Conservation (phyloP, 1,140 invertebrate genomes). For the Berghia stephanieae region DNA sequence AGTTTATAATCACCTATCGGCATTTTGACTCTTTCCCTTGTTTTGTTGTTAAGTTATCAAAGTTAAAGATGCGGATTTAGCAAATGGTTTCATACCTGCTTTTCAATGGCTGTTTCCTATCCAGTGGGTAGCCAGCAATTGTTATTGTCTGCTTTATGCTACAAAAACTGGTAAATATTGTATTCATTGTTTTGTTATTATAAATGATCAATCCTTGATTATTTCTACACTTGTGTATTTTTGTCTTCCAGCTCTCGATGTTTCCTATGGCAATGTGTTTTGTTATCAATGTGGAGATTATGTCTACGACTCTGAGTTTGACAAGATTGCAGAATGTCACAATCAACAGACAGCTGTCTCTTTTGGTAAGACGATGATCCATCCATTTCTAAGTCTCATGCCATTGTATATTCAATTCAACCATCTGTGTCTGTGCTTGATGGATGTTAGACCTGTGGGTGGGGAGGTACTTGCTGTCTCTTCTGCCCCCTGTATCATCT, state of each 20-base stretch:
- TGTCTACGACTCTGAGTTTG: conserved; percentile 82
- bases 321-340: conserved; percentile 67
- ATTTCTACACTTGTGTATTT: not conserved
- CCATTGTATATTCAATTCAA: not conserved
- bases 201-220: not conserved
- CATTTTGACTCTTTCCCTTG: too few relatives aligned
- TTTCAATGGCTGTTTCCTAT: not conserved
- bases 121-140: not conserved
- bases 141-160: not conserved
- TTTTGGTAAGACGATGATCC: conserved; percentile 35
- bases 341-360: conserved; percentile 39
- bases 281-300: conserved; percentile 93
- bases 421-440: not conserved
- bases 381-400: not conserved
- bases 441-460: not conserved
- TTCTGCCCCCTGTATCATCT: too few relatives aligned
- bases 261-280: conserved; percentile 88
- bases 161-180: not conserved
- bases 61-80: not conserved
- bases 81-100: not conserved
- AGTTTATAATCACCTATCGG: too few relatives aligned
- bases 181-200: not conserved
- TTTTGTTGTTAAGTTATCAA: not conserved
- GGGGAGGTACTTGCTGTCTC: not conserved
- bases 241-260: conserved; percentile 75